Base-by-base conservation (phyloP, 2,113 vertebrate genomes). In the Potamarius usumacintae region DNA sequence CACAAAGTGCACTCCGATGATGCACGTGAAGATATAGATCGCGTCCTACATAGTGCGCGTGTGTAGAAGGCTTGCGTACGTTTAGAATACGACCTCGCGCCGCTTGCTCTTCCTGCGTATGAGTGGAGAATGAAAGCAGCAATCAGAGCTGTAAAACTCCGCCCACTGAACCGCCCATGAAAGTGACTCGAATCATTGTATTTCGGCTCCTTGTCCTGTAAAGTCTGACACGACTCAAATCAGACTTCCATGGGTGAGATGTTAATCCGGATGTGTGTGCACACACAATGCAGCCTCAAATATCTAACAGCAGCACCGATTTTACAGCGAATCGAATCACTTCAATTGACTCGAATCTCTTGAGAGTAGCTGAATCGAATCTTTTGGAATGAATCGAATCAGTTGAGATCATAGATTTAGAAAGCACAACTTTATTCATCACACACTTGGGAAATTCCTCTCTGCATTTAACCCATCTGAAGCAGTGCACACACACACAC, bases 111-210 rank as follows among this genome's bases (percentile, higher is more conserved):
- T 62, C 12, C 4, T 81, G 82, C 86, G 77, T 80, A 85, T 86
- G 62, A 53, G 53, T 62, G 87, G 78, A 22, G 77, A 53, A 76
- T 22, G 81, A 84, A 83, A 20, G 82, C 77, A 58, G 85, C 83
- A 89, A 86, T 90, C 90, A 86, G 71, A 89, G 88, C 65, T 58
- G 57, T 48, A 62, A 42, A 72, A 60, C 87, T 90, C 91, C 92
- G 72, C 92, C 90, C 86, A 88, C 92, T 71, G 30, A 34, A 20
- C 8, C 55, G 10, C 60, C 55, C 22, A 57, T 85, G 58, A 60
- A 18, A n/a, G n/a, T 15, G 17, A 9, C 22, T 69, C 69, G 42
- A 65, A 72, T 55, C 27, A 69, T 80, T 11, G 11, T 22, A 11
- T 25, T 34, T 55, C 22, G 7, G 25, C 15, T 83, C 79, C 18